phyloP scores from a whole-genome alignment of 2,888 invertebrate genomes.

The Tenthredo notha region DNA sequence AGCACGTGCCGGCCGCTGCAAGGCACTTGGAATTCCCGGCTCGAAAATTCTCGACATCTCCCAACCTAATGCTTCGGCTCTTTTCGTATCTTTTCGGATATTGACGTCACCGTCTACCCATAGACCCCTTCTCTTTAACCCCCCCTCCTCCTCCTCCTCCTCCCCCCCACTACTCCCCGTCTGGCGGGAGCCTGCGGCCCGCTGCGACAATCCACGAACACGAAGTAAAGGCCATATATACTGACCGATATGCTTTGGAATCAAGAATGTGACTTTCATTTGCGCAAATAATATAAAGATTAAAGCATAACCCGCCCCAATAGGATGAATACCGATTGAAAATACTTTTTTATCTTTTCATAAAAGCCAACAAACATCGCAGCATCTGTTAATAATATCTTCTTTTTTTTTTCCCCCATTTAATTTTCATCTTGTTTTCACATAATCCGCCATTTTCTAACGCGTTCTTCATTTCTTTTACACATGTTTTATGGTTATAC shows the following conservation, averaged over 20 bases:
- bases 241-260: background rate
- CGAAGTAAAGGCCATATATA: background rate
- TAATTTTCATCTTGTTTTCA: background rate
- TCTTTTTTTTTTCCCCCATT: too few relatives aligned
- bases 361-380: background rate
- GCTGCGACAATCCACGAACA: constrained; percentile 35
- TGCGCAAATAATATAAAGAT: constrained; percentile 39
- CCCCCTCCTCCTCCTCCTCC: background rate
- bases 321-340: background rate
- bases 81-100: constrained; percentile 56
- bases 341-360: background rate
- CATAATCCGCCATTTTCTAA: constrained; percentile 22
- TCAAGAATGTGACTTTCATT: constrained; percentile 44
- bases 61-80: constrained; percentile 54
- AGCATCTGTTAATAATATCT: background rate
- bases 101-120: constrained; percentile 47
- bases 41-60: constrained; percentile 57
- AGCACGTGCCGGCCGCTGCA: constrained; percentile 75
- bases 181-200: constrained; percentile 2
- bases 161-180: constrained; percentile 34
- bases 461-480: constrained; percentile 15
- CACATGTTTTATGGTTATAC: constrained; percentile 30
- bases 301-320: background rate
- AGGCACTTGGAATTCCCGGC: constrained; percentile 61
- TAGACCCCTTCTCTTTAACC: background rate